These are phyloP conservation scores for Paramuricea clavata DNA, from an alignment of 92 coral and sea anemone genomes.

Conservation along the genomic window DNA sequence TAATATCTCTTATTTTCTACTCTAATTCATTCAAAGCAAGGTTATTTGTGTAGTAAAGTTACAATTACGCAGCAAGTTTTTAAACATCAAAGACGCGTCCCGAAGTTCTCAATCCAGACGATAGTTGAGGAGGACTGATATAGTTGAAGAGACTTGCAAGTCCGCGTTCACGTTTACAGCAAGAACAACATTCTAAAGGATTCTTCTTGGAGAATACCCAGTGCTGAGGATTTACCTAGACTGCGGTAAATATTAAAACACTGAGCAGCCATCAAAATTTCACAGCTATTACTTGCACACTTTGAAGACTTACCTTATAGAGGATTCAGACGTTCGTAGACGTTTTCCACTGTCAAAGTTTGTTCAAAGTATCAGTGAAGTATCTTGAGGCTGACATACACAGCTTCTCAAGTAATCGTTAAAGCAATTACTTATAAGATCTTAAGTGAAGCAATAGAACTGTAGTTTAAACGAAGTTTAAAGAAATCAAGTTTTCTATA, in stretches of 20 bases:
- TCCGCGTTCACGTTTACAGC: background rate
- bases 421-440: background rate
- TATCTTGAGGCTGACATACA: background rate
- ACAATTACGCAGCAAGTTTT: background rate
- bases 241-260: background rate
- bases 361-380: background rate
- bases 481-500: background rate
- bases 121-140: too few relatives aligned
- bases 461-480: background rate
- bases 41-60: background rate
- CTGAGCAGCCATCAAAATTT: background rate
- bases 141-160: background rate
- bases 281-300: background rate
- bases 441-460: background rate
- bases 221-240: background rate
- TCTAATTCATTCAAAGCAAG: background rate
- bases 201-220: background rate
- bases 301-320: too few relatives aligned
- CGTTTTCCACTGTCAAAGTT: too few relatives aligned
- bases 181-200: background rate
- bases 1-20: background rate
- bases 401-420: background rate
- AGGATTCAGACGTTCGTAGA: too few relatives aligned
- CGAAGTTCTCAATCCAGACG: background rate
- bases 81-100: slow-evolving; percentile 2